Evolutionary conservation across 2,113 vertebrate species (phyloP), one percentile per base, ranked within the genome.

Genomic region (Pteronura brasiliensis): DNA sequence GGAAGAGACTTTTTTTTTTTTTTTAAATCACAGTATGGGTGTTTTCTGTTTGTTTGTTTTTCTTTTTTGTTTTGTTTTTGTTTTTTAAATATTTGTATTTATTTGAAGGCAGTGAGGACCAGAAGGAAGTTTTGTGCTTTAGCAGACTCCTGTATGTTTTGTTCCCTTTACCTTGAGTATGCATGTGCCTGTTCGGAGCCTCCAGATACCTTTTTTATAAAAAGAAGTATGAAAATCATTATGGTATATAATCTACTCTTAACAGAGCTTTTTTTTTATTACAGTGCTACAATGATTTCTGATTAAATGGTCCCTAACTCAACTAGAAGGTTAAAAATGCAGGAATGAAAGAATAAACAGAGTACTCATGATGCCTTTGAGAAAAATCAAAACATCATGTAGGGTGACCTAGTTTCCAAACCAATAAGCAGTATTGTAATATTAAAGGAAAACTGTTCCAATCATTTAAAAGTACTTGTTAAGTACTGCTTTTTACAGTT

Each of bases 171-270:
- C 94, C 97, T 97, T 69, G 97, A 97, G 94, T 85, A 39, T 99
- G 99, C 99, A 99, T 99, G 99, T 99, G 98, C 98, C 98, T 99
- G 98, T 98, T 98, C 97, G 93, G 83, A 96, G 82, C 95, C 97
- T 98, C 98, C 98, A 98, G 98, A 99, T 97, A 98, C 98, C 96
- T 98, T 99, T 98, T 98, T 98, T 98, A 99, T 97, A 98, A 93
- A 97, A 98, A 98, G 98, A 98, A 98, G 96, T 97, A 20, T 95
- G 98, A 98, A 98, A 98, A 98, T 98, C 94, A 98, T 97, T 98
- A 97, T 96, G 96, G 97, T 98, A 97, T 98, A 95, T 97, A 98
- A 97, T 97, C 96, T 91, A 57, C 85, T 97, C 96, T 97, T 98
- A 98, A 98, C 98, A 98, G 92, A 98, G 94, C 95, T 97, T 97